phyloP scores from a whole-genome alignment of 2,797 vertebrate genomes.

The Anableps anableps region DNA sequence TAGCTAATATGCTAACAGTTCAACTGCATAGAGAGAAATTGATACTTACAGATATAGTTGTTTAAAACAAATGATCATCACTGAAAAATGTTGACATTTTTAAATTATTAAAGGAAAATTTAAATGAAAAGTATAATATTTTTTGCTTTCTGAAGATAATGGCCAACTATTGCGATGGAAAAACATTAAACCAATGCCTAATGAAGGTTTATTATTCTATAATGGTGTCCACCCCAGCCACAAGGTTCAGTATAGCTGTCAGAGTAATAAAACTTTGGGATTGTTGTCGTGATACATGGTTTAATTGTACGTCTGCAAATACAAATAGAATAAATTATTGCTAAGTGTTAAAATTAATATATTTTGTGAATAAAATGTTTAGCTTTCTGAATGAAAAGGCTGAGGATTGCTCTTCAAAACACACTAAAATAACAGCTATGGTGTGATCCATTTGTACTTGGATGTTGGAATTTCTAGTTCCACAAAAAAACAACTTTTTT shows the following conservation, averaged over 20 bases:
- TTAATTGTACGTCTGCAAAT: neutral
- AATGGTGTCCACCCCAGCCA: neutral
- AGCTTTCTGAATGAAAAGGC: neutral
- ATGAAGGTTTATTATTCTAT: neutral
- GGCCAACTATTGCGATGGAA: neutral
- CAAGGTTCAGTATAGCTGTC: neutral
- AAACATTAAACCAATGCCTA: neutral
- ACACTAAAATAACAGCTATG: neutral
- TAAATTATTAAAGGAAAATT: neutral
- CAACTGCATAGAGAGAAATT: too few relatives aligned
- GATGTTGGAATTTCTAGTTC: neutral
- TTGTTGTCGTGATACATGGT: neutral
- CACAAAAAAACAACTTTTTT: neutral
- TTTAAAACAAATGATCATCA: neutral
- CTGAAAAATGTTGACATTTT: neutral
- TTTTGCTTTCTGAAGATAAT: neutral
- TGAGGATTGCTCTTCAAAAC: neutral
- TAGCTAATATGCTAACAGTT: neutral
- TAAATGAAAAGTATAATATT: neutral
- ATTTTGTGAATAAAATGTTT: neutral
- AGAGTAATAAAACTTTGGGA: neutral
- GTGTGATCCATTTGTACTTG: neutral
- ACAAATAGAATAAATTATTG: neutral
- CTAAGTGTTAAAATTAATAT: neutral
- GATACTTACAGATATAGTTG: neutral